Evolutionary conservation across 1,140 invertebrate species (phyloP), one percentile per base, ranked within the genome.

Genomic region (Xylocopa sonorina): DNA sequence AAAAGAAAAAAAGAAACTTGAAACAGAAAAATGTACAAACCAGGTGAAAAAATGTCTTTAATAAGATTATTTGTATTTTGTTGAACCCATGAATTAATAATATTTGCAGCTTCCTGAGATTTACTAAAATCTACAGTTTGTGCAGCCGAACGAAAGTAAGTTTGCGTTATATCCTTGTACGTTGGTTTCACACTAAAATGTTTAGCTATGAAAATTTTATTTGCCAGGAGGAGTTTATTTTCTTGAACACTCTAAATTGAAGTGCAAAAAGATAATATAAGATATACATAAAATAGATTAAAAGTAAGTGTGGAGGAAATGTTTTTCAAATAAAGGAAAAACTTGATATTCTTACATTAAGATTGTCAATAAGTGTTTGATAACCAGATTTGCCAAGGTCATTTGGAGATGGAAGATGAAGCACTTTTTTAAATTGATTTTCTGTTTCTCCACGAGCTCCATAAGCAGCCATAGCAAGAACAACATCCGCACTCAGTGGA

Each of bases 81-180:
- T 38, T 92, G 88, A 27, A 94, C 93, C 94, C 94, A 96, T 3
- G 81, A 51, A 72, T 96, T 96, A 46, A 96, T 94, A 0, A 38
- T 84, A 38, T 91, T 85, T 4, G 92, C 88, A 27, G 89, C 88
- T 12, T 87, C 77, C 1, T 24, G 0, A 0, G 82, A 75, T 58
- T 90, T 50, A 0, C 4, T 16, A 72, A 94, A 94, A 68, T 94
- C 82, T 0, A 94, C 72, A 12, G 6, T 78, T 67, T 72, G 14
- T 18, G 58, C 79, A 5, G n/a, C 72, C 24, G 91, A 89, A 29
- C 50, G 67, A 57, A 89, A 92, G 5, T 66, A 48, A 3, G 74
- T 73, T 55, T 80, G 38, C 0, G 88, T 86, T 2, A 88, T 21
- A 24, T 81, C 27, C 24, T 79, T 67, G 27, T 80, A 93, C 18